Base-by-base conservation (phyloP, 2,797 vertebrate genomes). In the Rhinichthys osculus region DNA sequence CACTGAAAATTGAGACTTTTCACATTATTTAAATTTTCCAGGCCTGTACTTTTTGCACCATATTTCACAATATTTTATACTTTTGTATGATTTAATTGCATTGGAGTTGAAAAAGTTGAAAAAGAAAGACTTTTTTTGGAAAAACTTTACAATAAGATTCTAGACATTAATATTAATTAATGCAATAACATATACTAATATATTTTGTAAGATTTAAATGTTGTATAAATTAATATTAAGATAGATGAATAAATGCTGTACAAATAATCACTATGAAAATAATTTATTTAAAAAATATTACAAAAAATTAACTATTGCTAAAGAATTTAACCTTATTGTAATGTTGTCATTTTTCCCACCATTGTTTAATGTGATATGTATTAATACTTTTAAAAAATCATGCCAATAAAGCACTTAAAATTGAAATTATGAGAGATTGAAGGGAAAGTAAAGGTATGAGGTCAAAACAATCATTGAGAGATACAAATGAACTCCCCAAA, bases 401-500 rank as follows among this genome's bases (percentile, higher is more conserved):
- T n/a, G 33, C 6, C 10, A 38, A n/a, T 78, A 38, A 78, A 17
- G 35, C 14, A 16, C 21, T 72, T 66, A 66, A 30, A 64, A 33
- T 30, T 30, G 0, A 7, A 44, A 77, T 1, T 27, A 23, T 23
- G 13, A 64, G 57, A 64, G 30, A 42, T 9, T 47, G 27, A 74
- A 76, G 19, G 42, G 11, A 52, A 50, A 27, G n/a, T 52, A 19
- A 64, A 44, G 38, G 50, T 40, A 33, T 4, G 10, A 59, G 66
- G 64, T 59, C 64, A 57, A 84, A 84, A 79, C 27, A 47, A 64
- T 79, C 67, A 47, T 11, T 54, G 44, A 40, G 67, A 27, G 50
- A 71, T 14, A 19, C 50, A 82, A 71, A 57, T 40, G 16, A 52
- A 27, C 50, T 72, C 62, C 27, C 19, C 7, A 84, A 77, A 77